Base-by-base conservation (phyloP, 1,140 invertebrate species). In the Sinella curviseta region DNA sequence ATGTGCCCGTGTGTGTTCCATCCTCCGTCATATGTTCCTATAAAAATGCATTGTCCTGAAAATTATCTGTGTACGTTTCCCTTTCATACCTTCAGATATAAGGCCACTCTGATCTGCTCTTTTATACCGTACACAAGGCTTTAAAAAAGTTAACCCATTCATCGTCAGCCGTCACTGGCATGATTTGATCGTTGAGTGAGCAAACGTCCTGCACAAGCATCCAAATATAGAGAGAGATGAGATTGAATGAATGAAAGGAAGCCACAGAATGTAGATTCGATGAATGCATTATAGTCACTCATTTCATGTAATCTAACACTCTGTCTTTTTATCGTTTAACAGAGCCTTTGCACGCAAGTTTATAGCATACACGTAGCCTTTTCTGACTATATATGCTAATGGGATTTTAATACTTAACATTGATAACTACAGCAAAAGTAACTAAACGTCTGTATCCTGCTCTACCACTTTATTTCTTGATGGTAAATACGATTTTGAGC, bases 141-240 rank as follows among this genome's bases (percentile, higher is more conserved):
- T 48, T 48, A 48, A 31, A 17, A 70, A 70, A 70, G 65, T 70
- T 70, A 70, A 70, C 30, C 31, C 30, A 70, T 70, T 70, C 65
- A 70, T 33, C 31, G 28, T 65, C 57, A 8, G 3, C 26, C 24
- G 57, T 65, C 57, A 65, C 4, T 65, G 57, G 16, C 24, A 12
- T n/a, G 31, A 70, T 70, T 31, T 70, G 26, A 70, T 70, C 65
- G 65, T 70, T 70, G 65, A 30, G 65, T 70, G 31, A 70, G 65
- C 28, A 70, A 70, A 70, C 65, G 65, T 70, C 65, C 28, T 30
- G 65, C 39, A 48, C 39, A 48, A 12, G 39, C 20, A 48, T 48
- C n/a, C n/a, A n/a, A n/a, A n/a, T n/a, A n/a, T n/a, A n/a, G n/a
- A n/a, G n/a, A n/a, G n/a, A n/a, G 55, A 60, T 60, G n/a, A 17